Evolutionary conservation across 2,888 invertebrate species (phyloP).

Genomic region (Bruchidius siliquastri): DNA sequence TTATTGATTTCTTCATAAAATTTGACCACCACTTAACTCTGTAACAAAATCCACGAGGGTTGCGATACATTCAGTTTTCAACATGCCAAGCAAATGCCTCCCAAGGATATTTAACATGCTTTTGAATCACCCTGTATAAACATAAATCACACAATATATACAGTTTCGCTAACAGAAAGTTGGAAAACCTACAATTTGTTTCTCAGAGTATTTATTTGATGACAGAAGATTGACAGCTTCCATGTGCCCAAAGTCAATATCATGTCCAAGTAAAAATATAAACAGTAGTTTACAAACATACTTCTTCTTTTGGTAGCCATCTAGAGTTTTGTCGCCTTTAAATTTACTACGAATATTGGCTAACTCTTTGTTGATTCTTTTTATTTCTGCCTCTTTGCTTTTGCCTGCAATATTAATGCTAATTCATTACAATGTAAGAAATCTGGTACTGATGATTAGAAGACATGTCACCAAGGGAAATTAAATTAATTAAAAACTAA

Average conservation of each 20-base stretch:
- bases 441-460: background rate
- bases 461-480: background rate
- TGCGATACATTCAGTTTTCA: no score
- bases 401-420: constrained; percentile 83
- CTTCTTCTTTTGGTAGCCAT: constrained; percentile 99
- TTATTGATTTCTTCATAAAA: no score
- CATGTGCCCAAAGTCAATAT: constrained; percentile 99
- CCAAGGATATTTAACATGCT: no score
- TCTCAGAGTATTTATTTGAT: constrained; percentile 99
- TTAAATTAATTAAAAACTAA: no score
- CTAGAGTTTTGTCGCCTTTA: constrained; percentile 99
- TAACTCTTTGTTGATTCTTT: constrained; percentile 98
- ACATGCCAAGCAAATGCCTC: no score
- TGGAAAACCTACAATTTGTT: constrained; percentile 81
- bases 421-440: constrained; percentile 3
- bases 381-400: constrained; percentile 99
- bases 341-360: constrained; percentile 99
- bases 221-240: constrained; percentile 99
- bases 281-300: constrained; percentile 99
- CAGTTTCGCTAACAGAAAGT: no score
- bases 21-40: no score
- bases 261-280: constrained; percentile 98
- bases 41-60: no score
- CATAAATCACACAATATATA: no score
- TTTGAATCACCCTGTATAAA: no score